Base-by-base conservation (phyloP, 2,888 invertebrate species). In the Anthophora plumipes region DNA sequence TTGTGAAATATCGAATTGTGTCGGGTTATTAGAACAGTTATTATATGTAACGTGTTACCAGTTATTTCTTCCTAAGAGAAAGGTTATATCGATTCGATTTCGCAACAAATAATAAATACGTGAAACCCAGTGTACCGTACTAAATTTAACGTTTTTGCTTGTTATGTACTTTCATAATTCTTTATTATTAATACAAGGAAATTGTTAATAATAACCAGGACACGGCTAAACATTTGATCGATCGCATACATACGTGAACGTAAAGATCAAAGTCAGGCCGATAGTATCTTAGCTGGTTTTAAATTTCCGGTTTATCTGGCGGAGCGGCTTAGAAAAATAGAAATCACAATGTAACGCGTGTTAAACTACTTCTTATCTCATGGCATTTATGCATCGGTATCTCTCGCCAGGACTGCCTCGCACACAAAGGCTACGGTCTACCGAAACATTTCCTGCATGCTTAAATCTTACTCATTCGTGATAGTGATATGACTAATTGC, bases 391-490 rank as follows among this genome's bases (percentile, higher is more conserved):
- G 72, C 68, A 60, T 60, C 46, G n/a, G 61, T 78, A 81, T 81
- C 76, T 71, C 69, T 66, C 14, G 48, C n/a, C 31, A 77, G 71
- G 39, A 54, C 55, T 50, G 52, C 20, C n/a, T 63, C 25, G 20
- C 22, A 57, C 59, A 82, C 73, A 71, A 82, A 75, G 66, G 55
- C 73, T 25, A 25, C 63, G 69, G 50, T 69, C 54, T 61, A 69
- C 75, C 70, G 61, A 74, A 78, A 61, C 72, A 60, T 78, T 83
- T 83, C 69, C 78, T 82, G 69, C 82, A 46, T 55, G 75, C 52
- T 75, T 75, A 77, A 85, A 85, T 83, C 75, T 85, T 85, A 85
- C 67, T 86, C 85, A 85, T 73, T 71, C 67, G n/a, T 37, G 86
- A 85, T 85, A 84, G 77, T 50, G 79, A 57, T 64, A 66, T 86